Evolutionary conservation across 92 coral and sea anemone species (phyloP).

Genomic region (Pocillopora meandrina): DNA sequence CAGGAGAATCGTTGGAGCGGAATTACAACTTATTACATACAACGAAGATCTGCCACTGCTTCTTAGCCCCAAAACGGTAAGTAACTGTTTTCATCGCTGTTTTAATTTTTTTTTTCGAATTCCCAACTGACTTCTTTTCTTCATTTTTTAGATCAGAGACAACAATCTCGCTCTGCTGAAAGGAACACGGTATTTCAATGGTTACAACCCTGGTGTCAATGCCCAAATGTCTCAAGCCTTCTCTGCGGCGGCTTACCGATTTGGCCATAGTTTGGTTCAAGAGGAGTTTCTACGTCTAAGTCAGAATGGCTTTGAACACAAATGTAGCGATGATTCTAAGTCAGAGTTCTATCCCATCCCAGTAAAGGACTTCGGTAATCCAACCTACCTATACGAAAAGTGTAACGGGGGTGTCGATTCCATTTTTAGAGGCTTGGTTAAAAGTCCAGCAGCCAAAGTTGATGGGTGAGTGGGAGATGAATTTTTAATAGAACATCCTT

Average conservation of each 20-base stretch:
- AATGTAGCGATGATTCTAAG: conserved; percentile 28
- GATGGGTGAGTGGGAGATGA: conserved; percentile 41
- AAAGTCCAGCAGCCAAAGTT: conserved; percentile 20
- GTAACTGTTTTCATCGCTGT: neutral
- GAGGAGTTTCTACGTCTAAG: conserved; percentile 35
- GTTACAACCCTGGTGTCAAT: conserved; percentile 43
- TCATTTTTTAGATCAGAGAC: neutral
- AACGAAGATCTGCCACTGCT: conserved; percentile 23
- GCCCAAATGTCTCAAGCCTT: conserved; percentile 55
- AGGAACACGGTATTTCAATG: neutral
- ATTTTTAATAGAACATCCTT: too few species aligned
- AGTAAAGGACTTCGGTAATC: conserved; percentile 50
- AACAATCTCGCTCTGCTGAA: neutral
- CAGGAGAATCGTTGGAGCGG: conserved; percentile 28
- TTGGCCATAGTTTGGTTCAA: conserved; percentile 63
- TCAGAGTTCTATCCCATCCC: conserved; percentile 30
- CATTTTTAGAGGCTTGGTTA: conserved; percentile 47
- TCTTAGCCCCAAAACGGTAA: conserved; percentile 20
- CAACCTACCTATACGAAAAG: conserved; percentile 49
- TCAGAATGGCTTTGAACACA: conserved; percentile 22
- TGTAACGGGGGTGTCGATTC: conserved; percentile 50
- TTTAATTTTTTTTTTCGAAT: neutral
- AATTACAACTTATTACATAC: conserved; percentile 27
- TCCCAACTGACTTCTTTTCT: neutral
- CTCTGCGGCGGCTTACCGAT: conserved; percentile 65